Percentiles rank a stretch among this genome's conserved stretches.
phyloP scores from a whole-genome alignment of 2,888 invertebrate species.

The Caenorhabditis zanzibari region DNA sequence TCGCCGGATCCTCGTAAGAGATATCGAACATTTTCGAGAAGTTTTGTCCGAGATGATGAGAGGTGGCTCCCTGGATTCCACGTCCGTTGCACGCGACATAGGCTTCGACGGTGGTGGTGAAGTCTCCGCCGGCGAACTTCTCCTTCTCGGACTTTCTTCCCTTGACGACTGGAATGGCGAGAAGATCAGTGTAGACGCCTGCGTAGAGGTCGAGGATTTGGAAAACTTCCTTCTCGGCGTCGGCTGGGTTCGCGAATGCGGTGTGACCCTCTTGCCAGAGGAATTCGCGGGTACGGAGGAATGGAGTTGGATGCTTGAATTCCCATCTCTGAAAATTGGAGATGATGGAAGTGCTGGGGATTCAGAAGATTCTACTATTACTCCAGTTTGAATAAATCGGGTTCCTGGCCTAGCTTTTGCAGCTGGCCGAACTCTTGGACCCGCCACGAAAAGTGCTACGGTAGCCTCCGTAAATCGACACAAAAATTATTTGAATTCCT shows the following conservation, averaged over 20 bases:
- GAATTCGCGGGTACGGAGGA: conserved; percentile 97
- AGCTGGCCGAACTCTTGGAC: too few relatives aligned
- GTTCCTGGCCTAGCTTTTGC: too few relatives aligned
- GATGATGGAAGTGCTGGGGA: too few relatives aligned
- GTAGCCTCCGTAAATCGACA: too few relatives aligned
- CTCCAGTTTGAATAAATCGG: too few relatives aligned
- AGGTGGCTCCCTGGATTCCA: conserved; percentile 91
- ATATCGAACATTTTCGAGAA: conserved; percentile 99
- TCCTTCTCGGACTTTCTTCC: conserved; percentile 87
- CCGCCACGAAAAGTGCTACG: too few relatives aligned
- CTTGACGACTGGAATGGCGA: conserved; percentile 96
- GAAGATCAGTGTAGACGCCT: conserved; percentile 91
- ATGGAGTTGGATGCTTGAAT: conserved; percentile 99
- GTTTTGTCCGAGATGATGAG: conserved; percentile 98
- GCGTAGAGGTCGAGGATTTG: conserved; percentile 90
- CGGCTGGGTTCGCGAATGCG: conserved; percentile 91
- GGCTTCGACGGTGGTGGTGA: conserved; percentile 97
- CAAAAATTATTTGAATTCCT: too few relatives aligned
- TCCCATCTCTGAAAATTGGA: conserved; percentile 95
- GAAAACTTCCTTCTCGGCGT: conserved; percentile 93
- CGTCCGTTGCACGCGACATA: conserved; percentile 87
- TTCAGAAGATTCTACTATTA: too few relatives aligned
- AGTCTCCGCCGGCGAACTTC: conserved; percentile 98
- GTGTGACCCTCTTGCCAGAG: conserved; percentile 99
- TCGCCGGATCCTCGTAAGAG: conserved; percentile 93